Evolutionary conservation across 2,888 invertebrate species (phyloP), one percentile per base, ranked within the genome.

Genomic region (Lapara coniferarum): DNA sequence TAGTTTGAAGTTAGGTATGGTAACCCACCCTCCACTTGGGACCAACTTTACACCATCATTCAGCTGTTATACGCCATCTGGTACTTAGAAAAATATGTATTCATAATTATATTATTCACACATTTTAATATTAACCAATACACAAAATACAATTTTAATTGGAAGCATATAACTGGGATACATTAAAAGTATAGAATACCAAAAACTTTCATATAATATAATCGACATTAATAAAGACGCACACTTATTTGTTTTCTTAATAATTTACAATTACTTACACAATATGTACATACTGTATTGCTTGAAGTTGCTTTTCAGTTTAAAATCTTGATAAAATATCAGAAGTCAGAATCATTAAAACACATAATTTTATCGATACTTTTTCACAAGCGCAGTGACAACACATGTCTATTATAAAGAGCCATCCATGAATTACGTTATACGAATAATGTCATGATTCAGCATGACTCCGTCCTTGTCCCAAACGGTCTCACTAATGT

Each of bases 321-420:
- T 2, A 16, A 59, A 16, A 46, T 10, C 10, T 49, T 19, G 49
- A 49, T 63, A 63, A 63, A 3, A 59, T 25, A 10, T 25, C 25
- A 56, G 69, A 53, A 44, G 66, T 53, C 52, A n/a, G 14, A 30
- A 66, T 37, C 0, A 14, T 30, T 30, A 19, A 4, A 66, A 30
- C n/a, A 14, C 19, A 30, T 52, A 12, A 16, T n/a, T 10, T 5
- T 51, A 13, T 53, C 19, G 53, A 66, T 66, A 66, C 6, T 49
- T 66, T 66, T 63, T 49, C n/a, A 53, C 66, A 53, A 37, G 16
- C 53, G 52, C 37, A 72, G 77, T 66, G 53, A 30, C 49, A 69
- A 58, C 63, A 63, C 46, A 56, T 25, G 16, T 19, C 49, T 55
- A 19, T 55, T 53, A 37, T 37, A 37, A 37, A 8, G 37, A 6